Base-by-base conservation (phyloP, 2,113 vertebrate species). In the Pipa parva region DNA sequence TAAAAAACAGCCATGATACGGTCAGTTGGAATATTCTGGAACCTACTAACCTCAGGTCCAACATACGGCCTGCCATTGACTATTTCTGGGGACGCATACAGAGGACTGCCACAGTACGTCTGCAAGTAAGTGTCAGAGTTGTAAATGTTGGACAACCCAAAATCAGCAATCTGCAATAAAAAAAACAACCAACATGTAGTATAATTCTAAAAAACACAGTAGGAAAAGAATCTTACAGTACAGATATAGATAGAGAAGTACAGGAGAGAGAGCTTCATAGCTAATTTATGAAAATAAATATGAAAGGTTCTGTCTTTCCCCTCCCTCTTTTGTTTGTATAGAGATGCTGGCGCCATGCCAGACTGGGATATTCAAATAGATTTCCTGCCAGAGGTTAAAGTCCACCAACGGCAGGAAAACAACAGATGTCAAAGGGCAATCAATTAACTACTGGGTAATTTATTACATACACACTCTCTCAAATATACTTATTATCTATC, bases 41-140 rank as follows among this genome's bases (percentile, higher is more conserved):
- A 1, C 25, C 1, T 7, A n/a, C 85, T 63, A 7, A 91, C 90
- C 88, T 91, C 90, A 0, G 90, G 90, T 64, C 97, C 97, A 5
- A 54, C 85, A 83, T 99, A 99, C 0, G 97, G 97, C 18, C 91
- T 84, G 3, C 96, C 97, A 0, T 98, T 97, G 71, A 99, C 90
- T 1, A 99, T 99, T 80, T 99, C 97, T 0, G 97, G 97, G 0
- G 97, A 98, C 0, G 97, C 96, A 0, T 99, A 99, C 45, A 99
- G 85, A 0, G 96, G 96, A 64, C 96, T 98, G 33, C 97, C 97
- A 0, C 97, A 99, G 77, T 89, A 99, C 0, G 97, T 99, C 80
- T 98, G 94, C 26, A 99, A 91, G 28, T 87, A 90, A 42, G 88
- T 86, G n/a, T 92, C 95, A 1, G 89, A 79, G 37, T 89, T 89